Conservation (phyloP, 2,888 invertebrate species). For the Encarsia formosa region DNA sequence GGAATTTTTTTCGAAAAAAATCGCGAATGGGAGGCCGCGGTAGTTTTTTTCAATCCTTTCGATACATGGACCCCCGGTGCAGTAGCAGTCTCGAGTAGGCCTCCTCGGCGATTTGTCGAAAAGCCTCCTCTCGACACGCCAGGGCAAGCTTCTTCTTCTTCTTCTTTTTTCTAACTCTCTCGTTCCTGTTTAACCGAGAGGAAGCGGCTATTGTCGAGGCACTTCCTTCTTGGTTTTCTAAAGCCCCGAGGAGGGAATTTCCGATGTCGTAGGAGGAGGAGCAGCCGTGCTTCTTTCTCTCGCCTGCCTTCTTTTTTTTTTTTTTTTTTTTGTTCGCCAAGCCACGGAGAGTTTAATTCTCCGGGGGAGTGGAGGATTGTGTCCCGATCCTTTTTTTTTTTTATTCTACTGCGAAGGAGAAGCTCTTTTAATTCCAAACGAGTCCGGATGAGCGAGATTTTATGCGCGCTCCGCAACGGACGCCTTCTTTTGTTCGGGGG, state of each 20-base stretch:
- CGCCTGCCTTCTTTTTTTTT: neutral
- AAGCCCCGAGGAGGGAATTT: slow-evolving; percentile 3
- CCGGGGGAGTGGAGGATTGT: slow-evolving; percentile 2
- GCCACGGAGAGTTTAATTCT: no score
- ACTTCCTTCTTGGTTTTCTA: neutral
- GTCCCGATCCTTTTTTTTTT: slow-evolving; percentile 5
- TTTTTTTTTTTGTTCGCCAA: neutral
- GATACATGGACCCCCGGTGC: no score
- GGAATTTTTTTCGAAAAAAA: no score
- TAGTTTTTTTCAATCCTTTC: slow-evolving; percentile 6
- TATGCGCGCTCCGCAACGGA: no score
- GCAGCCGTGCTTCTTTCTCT: neutral
- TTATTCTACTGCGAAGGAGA: neutral
- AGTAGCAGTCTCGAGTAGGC: no score
- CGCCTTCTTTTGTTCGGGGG: no score
- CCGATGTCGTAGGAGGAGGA: neutral
- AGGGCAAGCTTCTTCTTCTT: no score
- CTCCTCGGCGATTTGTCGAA: neutral
- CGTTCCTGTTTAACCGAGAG: slow-evolving; percentile 1
- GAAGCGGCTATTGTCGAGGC: neutral
- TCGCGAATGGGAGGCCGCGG: no score
- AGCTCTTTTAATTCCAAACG: slow-evolving; percentile 2
- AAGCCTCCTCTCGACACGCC: slow-evolving; percentile 9
- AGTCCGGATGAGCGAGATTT: no score
- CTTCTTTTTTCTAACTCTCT: no score